Base-by-base conservation (phyloP, 2,797 vertebrate genomes). In the Poecilia velifera region DNA sequence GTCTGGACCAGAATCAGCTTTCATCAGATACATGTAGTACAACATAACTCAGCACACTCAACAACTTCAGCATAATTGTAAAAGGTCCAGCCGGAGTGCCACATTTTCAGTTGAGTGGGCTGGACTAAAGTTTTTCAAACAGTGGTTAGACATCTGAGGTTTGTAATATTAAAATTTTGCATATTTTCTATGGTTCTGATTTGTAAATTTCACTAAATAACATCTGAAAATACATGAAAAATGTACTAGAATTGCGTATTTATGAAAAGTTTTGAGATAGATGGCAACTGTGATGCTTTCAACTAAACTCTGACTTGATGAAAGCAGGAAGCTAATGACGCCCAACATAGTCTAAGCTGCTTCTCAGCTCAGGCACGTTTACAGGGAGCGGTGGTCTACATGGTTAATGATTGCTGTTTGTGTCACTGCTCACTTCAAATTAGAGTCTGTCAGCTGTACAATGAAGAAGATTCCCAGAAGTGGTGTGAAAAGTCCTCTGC, bases 401-500 rank as follows among this genome's bases (percentile, higher is more conserved):
- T 53, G 0, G 10, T 8, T 71, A 82, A 83, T 22, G 62, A 76
- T 41, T 53, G 47, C 74, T 84, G 74, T 85, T 87, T 74, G 78
- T 46, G 2, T 45, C 72, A 16, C 34, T 22, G 31, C 71, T 78
- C 71, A 36, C 20, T 76, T 76, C 71, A 28, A 74, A 76, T 74
- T 18, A 34, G 39, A 76, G 47, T 85, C 68, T 76, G 59, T 66
- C 73, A 75, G 73, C 18, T 51, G 74, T 51, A n/a, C 59, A 66
- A 85, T 70, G 81, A 18, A 71, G 51, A 70, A 47, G 78, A 76
- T 45, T 83, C 85, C 80, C 82, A 76, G 76, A 87, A 80, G 90
- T 85, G 80, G 82, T 78, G 83, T 80, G 84, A 82, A 86, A 80
- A 91, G 84, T 89, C 85, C 81, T 87, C 4, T 45, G 34, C 49